A percentile compares a stretch with the other conserved stretches of the same genome.
Conservation (phyloP, 2,888 invertebrate genomes). For the Drosophila sordidula region DNA sequence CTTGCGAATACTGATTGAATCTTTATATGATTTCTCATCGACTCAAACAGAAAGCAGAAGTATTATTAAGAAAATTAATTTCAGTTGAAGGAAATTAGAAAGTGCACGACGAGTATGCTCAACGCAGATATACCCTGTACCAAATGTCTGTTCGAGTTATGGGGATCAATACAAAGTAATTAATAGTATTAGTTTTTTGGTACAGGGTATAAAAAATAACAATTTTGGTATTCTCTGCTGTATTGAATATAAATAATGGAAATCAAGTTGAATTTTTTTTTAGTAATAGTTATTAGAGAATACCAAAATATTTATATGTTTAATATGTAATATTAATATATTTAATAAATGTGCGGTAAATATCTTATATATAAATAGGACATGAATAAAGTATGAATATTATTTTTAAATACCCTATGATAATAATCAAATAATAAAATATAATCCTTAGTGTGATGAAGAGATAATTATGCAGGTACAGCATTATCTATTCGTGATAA, state of each 20-base stretch:
- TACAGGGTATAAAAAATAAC: not conserved
- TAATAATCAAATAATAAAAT: slow-evolving; percentile 6
- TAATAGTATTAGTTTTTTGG: not conserved
- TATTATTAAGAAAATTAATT: not conserved
- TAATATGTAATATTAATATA: too few species aligned
- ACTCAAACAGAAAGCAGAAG: not conserved
- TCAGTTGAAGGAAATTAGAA: not conserved
- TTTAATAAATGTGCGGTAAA: not conserved
- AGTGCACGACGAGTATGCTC: too few species aligned
- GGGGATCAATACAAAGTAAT: too few species aligned
- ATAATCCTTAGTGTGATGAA: not conserved
- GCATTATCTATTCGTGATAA: slow-evolving; percentile 2
- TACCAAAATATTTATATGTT: not conserved
- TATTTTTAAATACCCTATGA: not conserved
- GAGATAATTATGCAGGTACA: slow-evolving; percentile 8
- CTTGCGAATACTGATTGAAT: slow-evolving; percentile 9
- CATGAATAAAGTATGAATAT: not conserved
- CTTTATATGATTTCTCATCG: not conserved
- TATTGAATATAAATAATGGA: not conserved
- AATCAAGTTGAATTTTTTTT: too few species aligned
- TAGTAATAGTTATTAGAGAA: not conserved
- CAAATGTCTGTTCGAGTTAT: too few species aligned
- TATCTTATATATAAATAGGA: not conserved
- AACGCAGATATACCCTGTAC: slow-evolving; percentile 8
- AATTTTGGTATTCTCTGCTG: not conserved